Percentiles rank a stretch among this genome's conserved stretches.
These are phyloP conservation scores for Rhinoderma darwinii DNA, from an alignment of 2,113 vertebrate species.

Conservation along the genomic window DNA sequence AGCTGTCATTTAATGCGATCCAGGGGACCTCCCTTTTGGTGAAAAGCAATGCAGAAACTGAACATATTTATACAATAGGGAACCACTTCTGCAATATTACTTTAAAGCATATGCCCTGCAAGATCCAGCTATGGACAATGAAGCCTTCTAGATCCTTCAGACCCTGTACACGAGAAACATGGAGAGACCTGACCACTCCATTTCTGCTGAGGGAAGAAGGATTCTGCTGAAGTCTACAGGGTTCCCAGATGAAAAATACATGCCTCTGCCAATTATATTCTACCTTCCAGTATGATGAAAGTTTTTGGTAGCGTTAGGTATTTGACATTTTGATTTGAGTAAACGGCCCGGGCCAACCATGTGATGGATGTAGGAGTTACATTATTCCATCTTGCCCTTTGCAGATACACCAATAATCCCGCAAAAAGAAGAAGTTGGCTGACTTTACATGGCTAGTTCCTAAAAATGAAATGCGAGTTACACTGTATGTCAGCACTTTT, in stretches of 20 bases:
- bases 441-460: not conserved
- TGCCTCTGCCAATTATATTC: no score
- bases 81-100: not conserved
- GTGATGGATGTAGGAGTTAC: not conserved
- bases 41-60: not conserved
- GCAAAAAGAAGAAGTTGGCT: not conserved
- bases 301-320: not conserved
- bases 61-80: not conserved
- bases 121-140: not conserved
- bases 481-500: not conserved
- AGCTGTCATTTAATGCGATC: not conserved
- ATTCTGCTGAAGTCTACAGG: no score
- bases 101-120: not conserved
- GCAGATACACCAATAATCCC: not conserved
- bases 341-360: not conserved
- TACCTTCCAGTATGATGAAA: not conserved
- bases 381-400: not conserved
- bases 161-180: not conserved
- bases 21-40: not conserved
- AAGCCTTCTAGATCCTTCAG: not conserved
- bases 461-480: not conserved
- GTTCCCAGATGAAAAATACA: no score
- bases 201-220: no score
- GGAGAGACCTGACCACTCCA: no score
- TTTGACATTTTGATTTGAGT: not conserved